Evolutionary conservation across 2,888 invertebrate genomes (phyloP).

Genomic region (Catocala fraxini): DNA sequence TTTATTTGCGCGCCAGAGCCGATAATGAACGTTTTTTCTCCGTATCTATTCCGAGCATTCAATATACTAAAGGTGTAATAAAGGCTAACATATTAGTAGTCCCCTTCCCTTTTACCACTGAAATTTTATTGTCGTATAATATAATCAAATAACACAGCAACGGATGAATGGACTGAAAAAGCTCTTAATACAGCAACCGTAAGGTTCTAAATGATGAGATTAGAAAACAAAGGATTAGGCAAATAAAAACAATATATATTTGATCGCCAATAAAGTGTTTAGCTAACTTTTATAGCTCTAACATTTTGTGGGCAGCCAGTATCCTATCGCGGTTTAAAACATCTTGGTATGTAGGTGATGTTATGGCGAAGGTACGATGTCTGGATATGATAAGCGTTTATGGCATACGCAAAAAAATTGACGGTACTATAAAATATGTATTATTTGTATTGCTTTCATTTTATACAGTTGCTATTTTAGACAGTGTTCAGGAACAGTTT

Average conservation of each 20-base stretch:
- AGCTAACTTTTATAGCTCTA: slow-evolving; percentile 62
- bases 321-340: slow-evolving; percentile 46
- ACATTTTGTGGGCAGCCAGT: slow-evolving; percentile 58
- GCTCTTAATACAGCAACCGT: slow-evolving; percentile 39
- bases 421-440: too few relatives aligned
- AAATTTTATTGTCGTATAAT: slow-evolving; percentile 68
- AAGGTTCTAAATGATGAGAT: slow-evolving; percentile 51
- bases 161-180: slow-evolving; percentile 37
- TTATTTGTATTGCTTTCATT: too few relatives aligned
- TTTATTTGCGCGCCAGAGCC: slow-evolving; percentile 79
- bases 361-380: slow-evolving; percentile 10
- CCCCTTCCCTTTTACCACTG: slow-evolving; percentile 53
- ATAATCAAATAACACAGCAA: slow-evolving; percentile 62
- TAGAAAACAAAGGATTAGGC: slow-evolving; percentile 59
- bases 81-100: slow-evolving; percentile 69
- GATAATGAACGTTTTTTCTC: slow-evolving; percentile 84
- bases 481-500: too few relatives aligned
- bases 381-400: slow-evolving; percentile 4
- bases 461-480: too few relatives aligned
- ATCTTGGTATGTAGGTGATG: slow-evolving; percentile 12
- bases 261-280: slow-evolving; percentile 71
- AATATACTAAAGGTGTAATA: slow-evolving; percentile 79
- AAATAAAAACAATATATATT: slow-evolving; percentile 71
- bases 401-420: slow-evolving; percentile 6
- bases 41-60: slow-evolving; percentile 72